Percentiles rank a stretch among this genome's conserved stretches.
These are phyloP conservation scores for Crossocerus cetratus DNA, from an alignment of 2,888 invertebrate genomes.

Conservation along the genomic window DNA sequence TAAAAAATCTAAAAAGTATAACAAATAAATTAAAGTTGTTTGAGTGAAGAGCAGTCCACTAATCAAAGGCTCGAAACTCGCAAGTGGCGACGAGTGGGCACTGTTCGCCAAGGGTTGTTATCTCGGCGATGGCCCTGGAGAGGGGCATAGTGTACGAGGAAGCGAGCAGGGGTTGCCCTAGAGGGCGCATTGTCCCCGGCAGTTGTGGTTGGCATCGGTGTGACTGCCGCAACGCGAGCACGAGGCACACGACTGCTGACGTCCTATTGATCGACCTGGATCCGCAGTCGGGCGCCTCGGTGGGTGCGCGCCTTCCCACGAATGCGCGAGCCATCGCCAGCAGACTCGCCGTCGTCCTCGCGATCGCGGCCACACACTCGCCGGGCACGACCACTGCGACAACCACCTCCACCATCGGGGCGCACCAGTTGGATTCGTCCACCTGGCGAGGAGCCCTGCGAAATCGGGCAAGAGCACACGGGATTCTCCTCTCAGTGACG, in stretches of 20 bases:
- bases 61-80: background rate
- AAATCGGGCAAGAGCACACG: no score
- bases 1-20: background rate
- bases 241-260: slow-evolving; percentile 43
- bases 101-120: no score
- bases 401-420: slow-evolving; percentile 24
- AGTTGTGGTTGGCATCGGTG: slow-evolving; percentile 7
- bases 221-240: slow-evolving; percentile 50
- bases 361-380: slow-evolving; percentile 31
- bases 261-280: slow-evolving; percentile 62
- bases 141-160: no score
- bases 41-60: no score
- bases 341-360: slow-evolving; percentile 27
- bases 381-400: slow-evolving; percentile 6
- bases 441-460: background rate
- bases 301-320: slow-evolving; percentile 14
- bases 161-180: no score
- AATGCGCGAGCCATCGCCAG: slow-evolving; percentile 47
- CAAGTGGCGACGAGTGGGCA: background rate
- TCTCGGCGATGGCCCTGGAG: no score
- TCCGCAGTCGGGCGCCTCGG: slow-evolving; percentile 37
- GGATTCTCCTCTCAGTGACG: slow-evolving; percentile 9
- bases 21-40: no score
- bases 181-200: background rate
- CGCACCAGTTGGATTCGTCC: slow-evolving; percentile 24